These are phyloP conservation scores for Pterobdella sp. DNA, from an alignment of 2,888 invertebrate species.

Conservation along the genomic window DNA sequence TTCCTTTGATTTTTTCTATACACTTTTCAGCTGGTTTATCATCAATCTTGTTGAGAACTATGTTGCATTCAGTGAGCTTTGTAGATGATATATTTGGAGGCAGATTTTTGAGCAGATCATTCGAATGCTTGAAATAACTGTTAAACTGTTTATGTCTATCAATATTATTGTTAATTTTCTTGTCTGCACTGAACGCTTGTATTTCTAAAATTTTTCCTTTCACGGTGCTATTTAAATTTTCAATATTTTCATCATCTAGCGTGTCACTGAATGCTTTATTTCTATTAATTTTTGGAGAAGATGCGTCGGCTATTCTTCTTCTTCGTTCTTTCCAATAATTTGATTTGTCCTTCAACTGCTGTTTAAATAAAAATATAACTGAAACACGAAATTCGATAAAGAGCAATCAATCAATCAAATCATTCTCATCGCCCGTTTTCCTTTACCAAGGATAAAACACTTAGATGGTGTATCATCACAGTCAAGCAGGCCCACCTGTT, in stretches of 20 bases:
- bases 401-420: neutral
- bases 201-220: too few relatives aligned
- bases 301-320: neutral
- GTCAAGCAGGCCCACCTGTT: neutral
- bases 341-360: conserved; percentile 6
- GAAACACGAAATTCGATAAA: neutral
- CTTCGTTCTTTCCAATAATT: neutral
- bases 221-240: neutral
- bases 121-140: neutral
- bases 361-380: too few relatives aligned
- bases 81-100: too few relatives aligned
- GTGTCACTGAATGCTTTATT: neutral
- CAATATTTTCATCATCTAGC: neutral
- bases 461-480: neutral
- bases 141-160: neutral
- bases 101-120: neutral
- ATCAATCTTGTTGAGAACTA: conserved; percentile 3
- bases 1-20: neutral
- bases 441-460: too few relatives aligned
- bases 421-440: too few relatives aligned
- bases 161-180: neutral
- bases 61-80: neutral
- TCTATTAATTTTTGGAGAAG: neutral
- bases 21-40: neutral
- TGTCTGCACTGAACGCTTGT: neutral